These are phyloP conservation scores for Trachelus tabidus DNA, from an alignment of 2,888 invertebrate genomes.

Conservation along the genomic window DNA sequence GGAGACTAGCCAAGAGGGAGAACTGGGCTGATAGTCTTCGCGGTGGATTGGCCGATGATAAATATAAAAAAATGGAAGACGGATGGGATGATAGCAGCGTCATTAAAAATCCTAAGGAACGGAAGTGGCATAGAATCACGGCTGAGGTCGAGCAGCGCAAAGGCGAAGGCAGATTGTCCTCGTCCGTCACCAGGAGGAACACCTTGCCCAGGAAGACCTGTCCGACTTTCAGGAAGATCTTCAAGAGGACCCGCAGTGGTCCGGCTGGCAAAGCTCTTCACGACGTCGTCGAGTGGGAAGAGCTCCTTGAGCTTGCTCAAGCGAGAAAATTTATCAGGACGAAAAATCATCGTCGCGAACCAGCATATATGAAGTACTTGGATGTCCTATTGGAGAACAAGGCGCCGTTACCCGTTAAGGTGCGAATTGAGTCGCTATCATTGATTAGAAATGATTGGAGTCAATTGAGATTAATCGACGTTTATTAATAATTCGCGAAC, in stretches of 20 bases:
- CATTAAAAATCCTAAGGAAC: conserved; percentile 49
- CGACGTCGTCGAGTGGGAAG: conserved; percentile 68
- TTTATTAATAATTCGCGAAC: neutral
- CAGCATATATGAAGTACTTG: conserved; percentile 46
- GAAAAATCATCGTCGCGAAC: conserved; percentile 29
- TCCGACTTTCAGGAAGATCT: conserved; percentile 26
- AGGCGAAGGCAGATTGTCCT: conserved; percentile 9
- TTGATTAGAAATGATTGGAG: neutral
- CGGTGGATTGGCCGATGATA: conserved; percentile 42
- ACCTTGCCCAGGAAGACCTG: conserved; percentile 63
- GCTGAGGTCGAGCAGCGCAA: conserved; percentile 48
- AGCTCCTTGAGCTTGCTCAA: conserved; percentile 70
- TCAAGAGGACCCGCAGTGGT: conserved; percentile 20
- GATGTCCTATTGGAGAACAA: conserved; percentile 50
- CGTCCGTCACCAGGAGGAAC: conserved; percentile 25
- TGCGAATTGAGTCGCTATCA: conserved; percentile 19
- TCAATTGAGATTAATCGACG: conserved; percentile 1
- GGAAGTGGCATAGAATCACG: conserved; percentile 58
- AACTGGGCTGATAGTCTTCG: conserved; percentile 56
- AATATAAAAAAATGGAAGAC: conserved; percentile 51
- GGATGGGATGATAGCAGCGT: conserved; percentile 58
- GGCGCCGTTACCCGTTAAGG: conserved; percentile 50
- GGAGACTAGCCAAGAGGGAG: conserved; percentile 38
- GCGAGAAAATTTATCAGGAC: conserved; percentile 66
- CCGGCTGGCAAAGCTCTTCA: conserved; percentile 31